Evolutionary conservation across 2,113 vertebrate genomes (phyloP).

Genomic region (Pseudorhombus dupliciocellatus): DNA sequence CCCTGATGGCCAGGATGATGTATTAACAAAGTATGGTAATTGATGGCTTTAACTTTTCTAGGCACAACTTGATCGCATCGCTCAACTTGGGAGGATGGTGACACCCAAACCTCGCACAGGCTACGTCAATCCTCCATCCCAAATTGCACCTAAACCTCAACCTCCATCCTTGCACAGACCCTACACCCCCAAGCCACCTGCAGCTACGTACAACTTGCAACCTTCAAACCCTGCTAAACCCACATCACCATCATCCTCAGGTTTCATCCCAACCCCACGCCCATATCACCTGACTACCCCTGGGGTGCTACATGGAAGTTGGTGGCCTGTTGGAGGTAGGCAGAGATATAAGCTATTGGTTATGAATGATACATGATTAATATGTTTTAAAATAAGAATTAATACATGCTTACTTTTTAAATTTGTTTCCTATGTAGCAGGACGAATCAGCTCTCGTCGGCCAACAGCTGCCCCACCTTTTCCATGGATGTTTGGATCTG

Average conservation of each 20-base stretch:
- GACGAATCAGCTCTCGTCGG: slow-evolving; percentile 45
- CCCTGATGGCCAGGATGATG: neutral
- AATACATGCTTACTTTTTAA: neutral
- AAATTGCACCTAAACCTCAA: slow-evolving; percentile 32
- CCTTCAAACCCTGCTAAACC: slow-evolving; percentile 32
- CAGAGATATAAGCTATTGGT: neutral
- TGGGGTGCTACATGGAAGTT: slow-evolving; percentile 46
- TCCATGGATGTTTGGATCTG: slow-evolving; percentile 60
- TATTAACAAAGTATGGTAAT: neutral
- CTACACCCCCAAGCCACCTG: slow-evolving; percentile 27
- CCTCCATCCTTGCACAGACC: slow-evolving; percentile 27
- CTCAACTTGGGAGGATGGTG: slow-evolving; percentile 71
- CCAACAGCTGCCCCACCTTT: slow-evolving; percentile 73
- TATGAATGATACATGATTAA: neutral
- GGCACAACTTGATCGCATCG: slow-evolving; percentile 76
- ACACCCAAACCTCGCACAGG: slow-evolving; percentile 71
- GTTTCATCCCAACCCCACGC: slow-evolving; percentile 30
- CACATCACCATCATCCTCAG: slow-evolving; percentile 30
- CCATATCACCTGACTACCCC: slow-evolving; percentile 53
- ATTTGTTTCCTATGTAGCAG: slow-evolving; percentile 20
- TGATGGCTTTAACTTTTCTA: slow-evolving; percentile 33
- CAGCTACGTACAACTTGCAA: slow-evolving; percentile 48
- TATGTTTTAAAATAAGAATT: neutral
- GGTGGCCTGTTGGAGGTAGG: slow-evolving; percentile 65
- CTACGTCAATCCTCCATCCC: slow-evolving; percentile 36